phyloP scores from a whole-genome alignment of 2,797 vertebrate species.

The Danio kyathit region DNA sequence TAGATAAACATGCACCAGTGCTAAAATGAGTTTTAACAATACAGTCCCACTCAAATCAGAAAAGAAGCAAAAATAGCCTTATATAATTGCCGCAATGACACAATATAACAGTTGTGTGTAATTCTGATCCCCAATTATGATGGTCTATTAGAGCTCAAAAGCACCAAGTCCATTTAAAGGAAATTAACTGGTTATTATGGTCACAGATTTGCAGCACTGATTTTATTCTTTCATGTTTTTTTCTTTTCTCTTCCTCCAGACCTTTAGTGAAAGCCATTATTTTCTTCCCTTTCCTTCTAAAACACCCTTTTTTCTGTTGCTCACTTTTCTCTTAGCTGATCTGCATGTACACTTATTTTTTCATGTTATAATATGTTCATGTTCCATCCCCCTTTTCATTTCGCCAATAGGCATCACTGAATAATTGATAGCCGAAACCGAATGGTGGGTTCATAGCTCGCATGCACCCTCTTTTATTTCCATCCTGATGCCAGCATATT shows the following conservation, averaged over 20 bases:
- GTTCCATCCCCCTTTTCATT: conserved; percentile 35
- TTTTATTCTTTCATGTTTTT: conserved; percentile 11
- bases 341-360: background rate
- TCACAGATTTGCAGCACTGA: conserved; percentile 8
- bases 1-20: background rate
- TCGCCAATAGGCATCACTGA: conserved; percentile 56
- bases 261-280: conserved; percentile 33
- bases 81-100: background rate
- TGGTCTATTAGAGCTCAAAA: conserved; percentile 12
- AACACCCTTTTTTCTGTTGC: conserved; percentile 1
- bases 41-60: too few relatives aligned
- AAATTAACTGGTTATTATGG: background rate
- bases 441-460: conserved; percentile 34
- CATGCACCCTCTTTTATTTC: conserved; percentile 48
- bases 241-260: background rate
- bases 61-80: background rate
- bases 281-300: conserved; percentile 24
- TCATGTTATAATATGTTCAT: conserved; percentile 49
- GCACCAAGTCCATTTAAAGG: background rate
- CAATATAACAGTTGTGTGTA: background rate
- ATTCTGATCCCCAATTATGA: background rate
- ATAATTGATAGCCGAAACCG: conserved; percentile 57
- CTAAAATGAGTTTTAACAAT: background rate
- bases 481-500: conserved; percentile 51
- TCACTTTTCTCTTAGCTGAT: conserved; percentile 11